Base-by-base conservation (phyloP, 2,113 vertebrate species). In the Picathartes gymnocephalus region DNA sequence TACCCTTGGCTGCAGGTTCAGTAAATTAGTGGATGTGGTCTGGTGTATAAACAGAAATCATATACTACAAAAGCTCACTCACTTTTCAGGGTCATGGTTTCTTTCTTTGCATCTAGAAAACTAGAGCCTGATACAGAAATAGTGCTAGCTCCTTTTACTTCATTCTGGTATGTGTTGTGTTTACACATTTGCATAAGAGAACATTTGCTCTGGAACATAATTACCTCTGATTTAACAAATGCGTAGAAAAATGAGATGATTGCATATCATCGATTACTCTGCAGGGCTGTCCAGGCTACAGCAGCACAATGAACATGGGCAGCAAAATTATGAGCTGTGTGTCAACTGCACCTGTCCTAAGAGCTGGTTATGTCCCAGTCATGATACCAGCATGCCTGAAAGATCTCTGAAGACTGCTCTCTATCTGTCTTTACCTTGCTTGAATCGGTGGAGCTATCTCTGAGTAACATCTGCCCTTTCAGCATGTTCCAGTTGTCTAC, bases 401-500 rank as follows among this genome's bases (percentile, higher is more conserved):
- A 53, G 15, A 31, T 58, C 40, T 76, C 33, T 37, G 25, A 62
- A 68, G 45, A 16, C 31, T 64, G 7, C 9, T 70, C 15, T 28
- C 0, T 50, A 5, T 40, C 28, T 64, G n/a, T 19, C 17, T 82
- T 48, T 18, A 31, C 20, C 24, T 60, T 37, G 39, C 69, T 58
- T 74, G 25, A 64, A 44, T 31, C 0, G 2, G 56, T 24, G 28
- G 27, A 68, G 37, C 11, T 3, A 1, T 31, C 27, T 86, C 60
- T 48, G 18, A 20, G 22, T 58, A 57, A 15, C 2, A 4, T 23
- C 50, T 47, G 30, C 20, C 37, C 30, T 44, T 76, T 68, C 35
- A 57, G 1, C 0, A 0, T 70, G 16, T 62, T 68, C 22, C 21
- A 47, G 16, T 58, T 42, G 44, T 35, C 56, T 68, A 40, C 60